These are phyloP conservation scores for Potamilus streckersoni DNA, from an alignment of 1,140 invertebrate species.

Conservation along the genomic window DNA sequence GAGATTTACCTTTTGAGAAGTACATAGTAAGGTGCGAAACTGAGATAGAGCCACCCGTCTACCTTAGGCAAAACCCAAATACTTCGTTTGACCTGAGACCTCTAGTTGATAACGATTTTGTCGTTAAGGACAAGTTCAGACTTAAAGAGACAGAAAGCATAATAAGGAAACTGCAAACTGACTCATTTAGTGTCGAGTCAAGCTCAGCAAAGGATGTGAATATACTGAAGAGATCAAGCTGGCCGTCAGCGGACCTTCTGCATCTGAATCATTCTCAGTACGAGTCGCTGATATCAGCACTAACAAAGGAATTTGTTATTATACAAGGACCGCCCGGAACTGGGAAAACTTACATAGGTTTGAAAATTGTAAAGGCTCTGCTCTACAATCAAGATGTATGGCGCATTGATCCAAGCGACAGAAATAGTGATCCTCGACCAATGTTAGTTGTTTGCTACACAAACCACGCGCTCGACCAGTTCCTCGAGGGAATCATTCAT, in stretches of 20 bases:
- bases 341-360: conserved; percentile 57
- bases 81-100: conserved; percentile 34
- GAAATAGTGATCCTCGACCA: conserved; percentile 68
- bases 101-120: conserved; percentile 26
- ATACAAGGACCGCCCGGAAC: conserved; percentile 75
- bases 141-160: conserved; percentile 16
- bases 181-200: conserved; percentile 17
- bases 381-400: conserved; percentile 52
- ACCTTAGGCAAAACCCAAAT: conserved; percentile 20
- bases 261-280: conserved; percentile 68
- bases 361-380: conserved; percentile 60
- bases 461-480: conserved; percentile 91
- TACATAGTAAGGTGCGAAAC: conserved; percentile 53
- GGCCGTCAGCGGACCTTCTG: conserved; percentile 51
- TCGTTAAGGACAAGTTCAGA: conserved; percentile 23
- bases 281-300: conserved; percentile 66
- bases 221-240: conserved; percentile 23
- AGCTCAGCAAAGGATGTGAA: conserved; percentile 28
- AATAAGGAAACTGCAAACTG: neutral
- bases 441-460: conserved; percentile 86
- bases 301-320: conserved; percentile 71
- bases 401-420: conserved; percentile 3
- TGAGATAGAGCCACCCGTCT: conserved; percentile 40
- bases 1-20: conserved; percentile 61
- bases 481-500: conserved; percentile 76